Base-by-base conservation (phyloP, 1,140 invertebrate species). In the Phymorhynchus buccinoides region DNA sequence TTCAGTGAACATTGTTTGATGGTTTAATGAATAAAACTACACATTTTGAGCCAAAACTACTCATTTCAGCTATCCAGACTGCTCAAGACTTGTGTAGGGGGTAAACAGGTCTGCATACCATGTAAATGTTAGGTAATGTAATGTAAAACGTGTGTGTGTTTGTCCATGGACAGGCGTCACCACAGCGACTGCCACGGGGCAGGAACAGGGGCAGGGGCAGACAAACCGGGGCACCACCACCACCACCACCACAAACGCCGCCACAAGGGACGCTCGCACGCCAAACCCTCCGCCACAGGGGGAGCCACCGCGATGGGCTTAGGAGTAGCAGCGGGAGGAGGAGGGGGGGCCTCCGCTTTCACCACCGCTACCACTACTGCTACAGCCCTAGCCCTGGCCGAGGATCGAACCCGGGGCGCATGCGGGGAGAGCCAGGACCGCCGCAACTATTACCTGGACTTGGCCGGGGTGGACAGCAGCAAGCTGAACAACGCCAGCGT, bases 401-500 rank as follows among this genome's bases (percentile, higher is more conserved):
- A 75, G 1, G 73, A 52, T 37, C 66, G 78, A 83, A 77, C 62
- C 79, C 84, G 52, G 81, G 87, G 41, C 88, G 89, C 48, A 78
- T 85, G 37, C 1, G 90, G 90, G 66, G 93, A 93, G 87, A 91
- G 91, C 81, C 90, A 91, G 80, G 93, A 93, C 81, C 86, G 93
- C 2, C 85, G 92, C 2, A 94, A 94, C 87, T 93, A 93, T 87
- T 94, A 94, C 85, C 89, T 94, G 30, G 93, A 94, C 87, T 86
- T 94, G 73, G 93, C 93, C 14, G 94, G 94, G 3, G 89, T 94
- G 22, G 94, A 94, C 86, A 91, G 93, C 84, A 91, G 80, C 80
- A 82, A 82, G 7, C 80, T 82, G 32, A 82, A 82, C 89, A 48
- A 85, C 89, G 18, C 52, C 86, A 85, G 42, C 44, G 80, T 80